These are phyloP conservation scores for Thalpophila matura DNA, from an alignment of 2,888 invertebrate species.

Conservation along the genomic window DNA sequence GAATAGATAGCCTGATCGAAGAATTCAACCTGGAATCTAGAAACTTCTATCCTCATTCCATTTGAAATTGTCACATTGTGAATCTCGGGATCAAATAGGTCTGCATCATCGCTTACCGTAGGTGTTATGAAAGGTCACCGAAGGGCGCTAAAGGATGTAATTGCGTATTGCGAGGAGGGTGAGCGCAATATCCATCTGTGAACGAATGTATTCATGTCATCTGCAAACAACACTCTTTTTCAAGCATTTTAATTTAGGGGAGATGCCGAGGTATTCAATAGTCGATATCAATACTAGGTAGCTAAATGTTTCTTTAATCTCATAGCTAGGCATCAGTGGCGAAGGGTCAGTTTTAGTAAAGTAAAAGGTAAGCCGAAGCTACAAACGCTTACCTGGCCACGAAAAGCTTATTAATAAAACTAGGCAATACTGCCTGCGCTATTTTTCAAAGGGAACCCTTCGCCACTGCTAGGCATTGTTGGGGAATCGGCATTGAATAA, in stretches of 20 bases:
- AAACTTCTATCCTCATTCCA: background rate
- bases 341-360: too few relatives aligned
- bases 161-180: conserved; percentile 42
- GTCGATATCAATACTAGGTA: conserved; percentile 26
- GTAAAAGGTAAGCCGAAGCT: too few relatives aligned
- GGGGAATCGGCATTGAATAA: background rate
- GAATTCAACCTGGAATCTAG: conserved; percentile 37
- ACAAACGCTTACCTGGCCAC: too few relatives aligned
- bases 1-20: background rate
- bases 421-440: too few relatives aligned
- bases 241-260: conserved; percentile 25
- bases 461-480: background rate
- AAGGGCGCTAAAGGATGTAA: conserved; percentile 44
- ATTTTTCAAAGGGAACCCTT: too few relatives aligned
- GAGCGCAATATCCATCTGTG: conserved; percentile 51
- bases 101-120: conserved; percentile 35
- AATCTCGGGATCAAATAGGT: conserved; percentile 29
- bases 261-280: conserved; percentile 21
- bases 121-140: conserved; percentile 43
- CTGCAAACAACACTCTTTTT: conserved; percentile 50
- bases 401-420: too few relatives aligned
- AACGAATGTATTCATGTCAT: conserved; percentile 42
- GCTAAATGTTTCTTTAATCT: conserved; percentile 20
- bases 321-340: background rate
- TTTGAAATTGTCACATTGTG: conserved; percentile 31